These are phyloP conservation scores for Ceratosolen fusciceps DNA, from an alignment of 1,140 invertebrate genomes.

Conservation along the genomic window DNA sequence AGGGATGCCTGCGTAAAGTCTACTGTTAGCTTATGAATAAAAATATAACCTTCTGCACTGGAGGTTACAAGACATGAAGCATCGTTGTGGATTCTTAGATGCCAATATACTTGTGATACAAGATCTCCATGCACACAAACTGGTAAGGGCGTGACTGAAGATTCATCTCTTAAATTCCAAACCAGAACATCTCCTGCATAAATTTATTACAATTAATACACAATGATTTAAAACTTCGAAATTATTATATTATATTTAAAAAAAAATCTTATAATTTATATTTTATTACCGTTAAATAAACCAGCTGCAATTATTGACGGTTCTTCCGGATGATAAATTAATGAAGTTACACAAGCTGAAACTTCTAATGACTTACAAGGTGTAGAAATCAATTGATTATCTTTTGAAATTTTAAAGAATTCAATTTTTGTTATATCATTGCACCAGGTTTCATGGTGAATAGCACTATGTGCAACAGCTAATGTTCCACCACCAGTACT, in stretches of 20 bases:
- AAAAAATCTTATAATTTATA: not conserved
- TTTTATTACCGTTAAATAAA: constrained; percentile 64
- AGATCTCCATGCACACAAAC: constrained; percentile 64
- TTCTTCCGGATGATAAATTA: constrained; percentile 67
- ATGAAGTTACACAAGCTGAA: constrained; percentile 63
- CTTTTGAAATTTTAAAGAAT: constrained; percentile 64
- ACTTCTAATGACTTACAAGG: constrained; percentile 62
- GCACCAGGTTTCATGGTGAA: constrained; percentile 67
- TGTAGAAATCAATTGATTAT: constrained; percentile 57
- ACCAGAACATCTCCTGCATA: constrained; percentile 65
- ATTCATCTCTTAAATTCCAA: constrained; percentile 68
- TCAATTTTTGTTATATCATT: constrained; percentile 65
- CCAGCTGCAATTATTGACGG: constrained; percentile 68
- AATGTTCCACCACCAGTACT: constrained; percentile 67
- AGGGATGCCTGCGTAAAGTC: constrained; percentile 60
- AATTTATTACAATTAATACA: not conserved
- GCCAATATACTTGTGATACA: constrained; percentile 65
- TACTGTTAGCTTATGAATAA: constrained; percentile 62
- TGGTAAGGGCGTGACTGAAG: constrained; percentile 56
- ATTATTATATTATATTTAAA: not conserved
- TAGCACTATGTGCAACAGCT: constrained; percentile 59
- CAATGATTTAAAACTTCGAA: not conserved
- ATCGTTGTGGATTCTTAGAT: constrained; percentile 59
- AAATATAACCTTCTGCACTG: constrained; percentile 66
- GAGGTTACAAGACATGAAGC: constrained; percentile 60